Base-by-base conservation (phyloP, 2,888 invertebrate genomes). In the Spilosoma lubricipeda region DNA sequence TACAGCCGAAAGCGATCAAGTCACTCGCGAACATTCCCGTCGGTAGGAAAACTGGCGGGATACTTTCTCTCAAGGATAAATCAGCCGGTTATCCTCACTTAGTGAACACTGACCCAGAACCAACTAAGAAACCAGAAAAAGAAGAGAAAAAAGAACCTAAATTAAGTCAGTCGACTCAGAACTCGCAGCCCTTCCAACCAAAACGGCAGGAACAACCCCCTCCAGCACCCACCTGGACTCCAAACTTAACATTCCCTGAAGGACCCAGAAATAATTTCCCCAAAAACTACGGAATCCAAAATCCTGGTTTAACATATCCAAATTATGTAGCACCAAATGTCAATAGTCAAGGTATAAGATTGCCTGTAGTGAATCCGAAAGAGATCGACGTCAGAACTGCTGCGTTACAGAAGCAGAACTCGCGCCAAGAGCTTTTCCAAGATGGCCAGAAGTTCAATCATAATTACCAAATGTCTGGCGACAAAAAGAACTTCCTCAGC, bases 11-110 rank as follows among this genome's bases (percentile, higher is more conserved):
- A 81, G 79, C 90, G 2, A 89, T 95, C 48, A 95, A 95, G 70
- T 95, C 94, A 0, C 88, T 96, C n/a, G 91, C 93, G 39, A 93
- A 93, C 80, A 80, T 96, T 0, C 95, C 95, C 0, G 75, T 95
- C 0, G 96, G 96, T 42, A 89, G 94, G 33, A 96, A 96, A 79
- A 96, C 96, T 0, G 96, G 96, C 15, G 96, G 96, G 27, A 96
- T 96, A 27, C 93, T 96, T n/a, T 94, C 96, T 0, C 89, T 96
- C 4, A 96, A 96, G 74, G 96, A 96, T 86, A 96, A 96, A 70
- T 96, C 96, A 0, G 94, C 94, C 2, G 96, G 96, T 0, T 96
- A 96, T 81, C 96, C 96, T 0, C 96, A 96, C 80, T 86, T 96
- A 0, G 95, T 95, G 42, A 94, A 95, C 85, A 90, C 90, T 0